A percentile compares a stretch with the other conserved stretches of the same genome.
Conservation (phyloP, 2,113 vertebrate genomes). For the Neotoma lepida region DNA sequence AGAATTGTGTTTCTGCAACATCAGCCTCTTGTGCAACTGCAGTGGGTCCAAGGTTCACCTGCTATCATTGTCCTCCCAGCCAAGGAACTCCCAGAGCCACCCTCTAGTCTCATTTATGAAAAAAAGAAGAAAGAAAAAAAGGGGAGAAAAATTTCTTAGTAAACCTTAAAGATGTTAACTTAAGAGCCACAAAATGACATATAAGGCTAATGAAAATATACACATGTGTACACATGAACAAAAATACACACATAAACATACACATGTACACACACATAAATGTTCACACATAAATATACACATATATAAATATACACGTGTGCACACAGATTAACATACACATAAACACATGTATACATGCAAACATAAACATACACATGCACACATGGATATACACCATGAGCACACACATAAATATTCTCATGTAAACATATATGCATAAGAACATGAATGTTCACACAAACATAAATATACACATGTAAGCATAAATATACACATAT, state of each 20-base stretch:
- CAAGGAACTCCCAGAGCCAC: neutral
- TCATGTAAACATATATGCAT: neutral
- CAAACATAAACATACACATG: too few relatives aligned
- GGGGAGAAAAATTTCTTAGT: neutral
- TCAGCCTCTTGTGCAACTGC: neutral
- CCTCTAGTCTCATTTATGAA: neutral
- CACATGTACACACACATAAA: neutral
- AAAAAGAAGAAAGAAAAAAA: neutral
- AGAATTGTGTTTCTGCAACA: neutral
- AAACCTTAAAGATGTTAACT: neutral
- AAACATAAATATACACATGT: neutral
- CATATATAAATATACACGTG: neutral
- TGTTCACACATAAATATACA: neutral
- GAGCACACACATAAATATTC: neutral
- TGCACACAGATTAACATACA: neutral
- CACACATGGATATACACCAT: too few relatives aligned
- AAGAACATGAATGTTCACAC: neutral
- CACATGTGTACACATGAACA: neutral
- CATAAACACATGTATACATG: neutral
- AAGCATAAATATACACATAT: too few relatives aligned
- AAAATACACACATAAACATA: neutral
- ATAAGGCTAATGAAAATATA: neutral
- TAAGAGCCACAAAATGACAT: neutral
- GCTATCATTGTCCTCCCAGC: neutral
- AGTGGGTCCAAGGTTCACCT: neutral